Evolutionary conservation across 2,797 vertebrate species (phyloP).

Genomic region (Sebastes itinus): DNA sequence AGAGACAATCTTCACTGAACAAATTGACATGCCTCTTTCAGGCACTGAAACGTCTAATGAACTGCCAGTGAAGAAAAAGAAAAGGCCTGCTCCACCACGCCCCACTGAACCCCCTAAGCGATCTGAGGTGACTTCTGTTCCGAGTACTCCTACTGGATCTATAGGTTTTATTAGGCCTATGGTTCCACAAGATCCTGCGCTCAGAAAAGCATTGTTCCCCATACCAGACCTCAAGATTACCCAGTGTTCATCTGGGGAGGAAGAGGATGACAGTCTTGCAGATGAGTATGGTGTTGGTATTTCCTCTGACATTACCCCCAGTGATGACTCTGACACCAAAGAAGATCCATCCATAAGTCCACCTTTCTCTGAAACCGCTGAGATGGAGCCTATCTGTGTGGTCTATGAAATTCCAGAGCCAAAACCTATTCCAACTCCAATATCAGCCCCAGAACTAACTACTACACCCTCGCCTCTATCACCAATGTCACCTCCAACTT

Average conservation of each 20-base stretch:
- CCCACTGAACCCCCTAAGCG: constrained; percentile 81
- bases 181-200: constrained; percentile 81
- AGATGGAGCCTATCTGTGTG: constrained; percentile 75
- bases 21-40: constrained; percentile 78
- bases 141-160: constrained; percentile 71
- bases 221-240: constrained; percentile 99
- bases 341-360: constrained; percentile 61
- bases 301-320: constrained; percentile 78
- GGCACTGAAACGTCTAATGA: constrained; percentile 84
- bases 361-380: constrained; percentile 61
- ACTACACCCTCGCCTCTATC: constrained; percentile 75
- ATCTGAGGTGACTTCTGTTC: constrained; percentile 71
- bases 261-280: constrained; percentile 90
- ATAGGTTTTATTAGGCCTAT: constrained; percentile 82
- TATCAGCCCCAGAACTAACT: constrained; percentile 74
- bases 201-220: constrained; percentile 87
- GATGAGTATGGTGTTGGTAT: constrained; percentile 82
- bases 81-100: constrained; percentile 85
- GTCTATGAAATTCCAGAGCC: constrained; percentile 80
- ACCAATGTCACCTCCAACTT: constrained; percentile 72
- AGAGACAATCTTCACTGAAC: constrained; percentile 69
- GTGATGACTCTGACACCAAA: constrained; percentile 77
- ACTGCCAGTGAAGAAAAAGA: constrained; percentile 86
- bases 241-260: constrained; percentile 95
- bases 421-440: constrained; percentile 75